phyloP scores from a whole-genome alignment of 2,888 invertebrate species.

The Acronicta leporina region DNA sequence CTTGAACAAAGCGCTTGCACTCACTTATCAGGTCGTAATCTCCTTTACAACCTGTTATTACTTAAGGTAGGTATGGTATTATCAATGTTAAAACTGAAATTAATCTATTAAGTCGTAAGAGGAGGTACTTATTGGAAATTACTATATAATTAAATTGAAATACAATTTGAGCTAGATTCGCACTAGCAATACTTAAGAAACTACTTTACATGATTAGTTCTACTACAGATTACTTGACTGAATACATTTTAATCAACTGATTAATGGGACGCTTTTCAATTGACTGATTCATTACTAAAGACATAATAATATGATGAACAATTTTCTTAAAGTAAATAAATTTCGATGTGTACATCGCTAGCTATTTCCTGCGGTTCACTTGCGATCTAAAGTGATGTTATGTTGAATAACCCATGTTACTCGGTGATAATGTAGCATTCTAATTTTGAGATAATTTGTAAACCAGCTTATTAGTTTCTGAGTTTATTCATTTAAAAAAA shows the following conservation, averaged over 20 bases:
- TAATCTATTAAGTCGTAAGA: slow-evolving; percentile 48
- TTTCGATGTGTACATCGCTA: too few relatives aligned
- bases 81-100: slow-evolving; percentile 49
- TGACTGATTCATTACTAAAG: neutral
- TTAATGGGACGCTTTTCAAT: slow-evolving; percentile 13
- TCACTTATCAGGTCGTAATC: slow-evolving; percentile 43
- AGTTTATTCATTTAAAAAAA: too few relatives aligned
- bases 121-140: slow-evolving; percentile 37
- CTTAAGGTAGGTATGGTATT: slow-evolving; percentile 37
- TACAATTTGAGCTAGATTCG: slow-evolving; percentile 41
- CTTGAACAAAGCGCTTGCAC: slow-evolving; percentile 43
- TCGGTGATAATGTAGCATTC: too few relatives aligned
- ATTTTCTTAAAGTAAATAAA: too few relatives aligned
- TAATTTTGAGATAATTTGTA: too few relatives aligned
- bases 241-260: slow-evolving; percentile 4
- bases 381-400: too few relatives aligned
- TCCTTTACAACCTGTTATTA: slow-evolving; percentile 48
- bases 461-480: too few relatives aligned
- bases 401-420: too few relatives aligned
- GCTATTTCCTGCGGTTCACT: too few relatives aligned
- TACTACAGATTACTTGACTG: slow-evolving; percentile 14
- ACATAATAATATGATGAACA: too few relatives aligned
- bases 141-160: slow-evolving; percentile 46
- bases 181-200: slow-evolving; percentile 23
- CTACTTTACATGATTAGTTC: slow-evolving; percentile 8